Percentiles rank a stretch among this genome's conserved stretches.
phyloP scores from a whole-genome alignment of 2,888 invertebrate species.

The Silvanus unidentatus region DNA sequence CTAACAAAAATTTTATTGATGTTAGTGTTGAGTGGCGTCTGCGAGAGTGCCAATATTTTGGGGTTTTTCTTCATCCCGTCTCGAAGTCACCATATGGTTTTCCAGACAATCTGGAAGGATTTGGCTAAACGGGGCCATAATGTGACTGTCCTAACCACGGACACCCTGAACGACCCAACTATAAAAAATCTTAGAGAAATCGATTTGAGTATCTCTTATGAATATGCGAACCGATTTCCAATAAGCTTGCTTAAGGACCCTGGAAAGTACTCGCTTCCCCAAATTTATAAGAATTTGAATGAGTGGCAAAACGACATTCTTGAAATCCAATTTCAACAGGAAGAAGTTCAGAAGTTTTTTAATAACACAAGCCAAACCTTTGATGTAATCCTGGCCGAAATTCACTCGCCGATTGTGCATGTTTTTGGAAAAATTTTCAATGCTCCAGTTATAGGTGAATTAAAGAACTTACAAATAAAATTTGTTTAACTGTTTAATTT shows the following conservation, averaged over 20 bases:
- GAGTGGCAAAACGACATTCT: no score
- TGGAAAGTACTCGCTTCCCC: no score
- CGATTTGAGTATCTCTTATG: neutral
- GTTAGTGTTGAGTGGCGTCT: neutral
- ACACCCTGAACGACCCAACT: slow-evolving; percentile 15
- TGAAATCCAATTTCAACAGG: no score
- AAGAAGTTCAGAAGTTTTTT: no score
- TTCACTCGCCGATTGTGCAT: no score
- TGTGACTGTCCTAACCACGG: slow-evolving; percentile 19
- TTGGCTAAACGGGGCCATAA: slow-evolving; percentile 20
- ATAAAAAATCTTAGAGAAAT: neutral
- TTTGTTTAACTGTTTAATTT: no score
- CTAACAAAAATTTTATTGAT: neutral
- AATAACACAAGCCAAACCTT: no score
- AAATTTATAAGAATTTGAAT: no score
- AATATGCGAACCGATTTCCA: no score
- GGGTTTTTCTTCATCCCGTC: slow-evolving; percentile 8
- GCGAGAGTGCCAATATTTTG: slow-evolving; percentile 13
- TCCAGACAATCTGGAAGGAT: slow-evolving; percentile 21
- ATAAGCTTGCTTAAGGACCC: no score
- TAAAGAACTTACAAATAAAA: neutral
- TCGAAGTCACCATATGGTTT: slow-evolving; percentile 14
- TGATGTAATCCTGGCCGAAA: no score
- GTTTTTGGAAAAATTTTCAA: neutral
- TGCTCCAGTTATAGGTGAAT: neutral